phyloP scores from a whole-genome alignment of 2,113 vertebrate species.

The Bombycilla garrulus region DNA sequence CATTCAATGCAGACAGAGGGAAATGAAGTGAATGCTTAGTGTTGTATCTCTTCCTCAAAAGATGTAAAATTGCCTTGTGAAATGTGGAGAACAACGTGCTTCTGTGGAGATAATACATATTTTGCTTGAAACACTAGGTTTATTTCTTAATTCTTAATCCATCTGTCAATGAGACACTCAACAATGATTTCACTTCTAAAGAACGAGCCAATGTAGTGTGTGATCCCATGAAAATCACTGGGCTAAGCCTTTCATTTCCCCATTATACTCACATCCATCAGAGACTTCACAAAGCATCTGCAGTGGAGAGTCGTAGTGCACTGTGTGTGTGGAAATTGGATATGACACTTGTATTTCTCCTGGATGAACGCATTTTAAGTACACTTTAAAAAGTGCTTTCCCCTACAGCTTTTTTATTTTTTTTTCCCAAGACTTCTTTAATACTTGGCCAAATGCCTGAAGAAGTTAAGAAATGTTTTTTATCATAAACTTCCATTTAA shows the following conservation, averaged over 20 bases:
- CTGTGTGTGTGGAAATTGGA: constrained; percentile 1
- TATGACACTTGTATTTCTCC: constrained; percentile 44
- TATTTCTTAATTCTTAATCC: constrained; percentile 22
- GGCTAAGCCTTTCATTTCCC: constrained; percentile 39
- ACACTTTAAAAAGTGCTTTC: constrained; percentile 21
- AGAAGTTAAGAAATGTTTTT: background rate
- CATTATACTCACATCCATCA: constrained; percentile 41
- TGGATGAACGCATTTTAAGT: constrained; percentile 46
- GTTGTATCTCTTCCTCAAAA: background rate
- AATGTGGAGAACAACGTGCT: background rate
- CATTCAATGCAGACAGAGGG: background rate
- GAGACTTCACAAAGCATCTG: background rate
- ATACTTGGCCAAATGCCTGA: constrained; percentile 23
- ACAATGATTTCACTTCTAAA: background rate
- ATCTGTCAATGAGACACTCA: background rate
- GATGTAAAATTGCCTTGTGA: background rate
- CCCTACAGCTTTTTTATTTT: background rate
- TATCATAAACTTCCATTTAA: background rate
- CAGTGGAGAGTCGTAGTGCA: background rate
- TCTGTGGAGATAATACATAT: background rate
- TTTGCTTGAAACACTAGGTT: constrained; percentile 36
- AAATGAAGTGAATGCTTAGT: background rate
- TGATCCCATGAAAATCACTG: constrained; percentile 35
- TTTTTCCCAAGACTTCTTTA: background rate
- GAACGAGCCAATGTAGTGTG: background rate